phyloP scores from a whole-genome alignment of 2,797 vertebrate genomes.

The Micropoecilia bifurca region DNA sequence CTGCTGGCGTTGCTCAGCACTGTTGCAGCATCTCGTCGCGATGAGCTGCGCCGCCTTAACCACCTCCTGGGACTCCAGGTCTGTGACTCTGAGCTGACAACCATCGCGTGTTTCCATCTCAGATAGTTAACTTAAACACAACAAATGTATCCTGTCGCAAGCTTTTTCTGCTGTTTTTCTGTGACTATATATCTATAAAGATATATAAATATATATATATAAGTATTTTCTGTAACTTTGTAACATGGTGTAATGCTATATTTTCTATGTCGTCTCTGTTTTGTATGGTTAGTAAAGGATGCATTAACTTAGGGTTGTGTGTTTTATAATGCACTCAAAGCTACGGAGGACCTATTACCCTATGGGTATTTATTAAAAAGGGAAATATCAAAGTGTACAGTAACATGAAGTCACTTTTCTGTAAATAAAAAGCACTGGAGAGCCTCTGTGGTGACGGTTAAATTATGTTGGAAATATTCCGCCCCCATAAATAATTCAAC shows the following conservation, averaged over 20 bases:
- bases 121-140: slow-evolving; percentile 81
- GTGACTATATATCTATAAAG: slow-evolving; percentile 70
- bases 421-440: slow-evolving; percentile 98
- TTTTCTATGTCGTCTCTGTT: slow-evolving; percentile 80
- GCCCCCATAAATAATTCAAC: slow-evolving; percentile 88
- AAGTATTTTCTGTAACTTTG: slow-evolving; percentile 89
- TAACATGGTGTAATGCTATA: slow-evolving; percentile 88
- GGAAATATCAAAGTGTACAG: slow-evolving; percentile 95
- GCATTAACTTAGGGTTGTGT: slow-evolving; percentile 98
- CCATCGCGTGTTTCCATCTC: slow-evolving; percentile 49
- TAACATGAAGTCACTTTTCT: slow-evolving; percentile 92
- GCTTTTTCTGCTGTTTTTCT: slow-evolving; percentile 85
- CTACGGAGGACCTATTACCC: slow-evolving; percentile 99
- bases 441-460: slow-evolving; percentile 86
- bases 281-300: slow-evolving; percentile 86
- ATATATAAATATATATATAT: slow-evolving; percentile 39
- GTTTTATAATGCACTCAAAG: slow-evolving; percentile 95
- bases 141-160: slow-evolving; percentile 83
- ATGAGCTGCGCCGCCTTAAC: slow-evolving; percentile 68
- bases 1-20: slow-evolving; percentile 37
- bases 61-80: slow-evolving; percentile 38
- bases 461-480: slow-evolving; percentile 87
- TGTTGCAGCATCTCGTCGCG: slow-evolving; percentile 29
- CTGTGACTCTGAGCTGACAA: slow-evolving; percentile 26
- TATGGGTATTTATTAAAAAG: slow-evolving; percentile 99